Base-by-base conservation (phyloP, 2,888 invertebrate genomes). In the Colletes collaris region DNA sequence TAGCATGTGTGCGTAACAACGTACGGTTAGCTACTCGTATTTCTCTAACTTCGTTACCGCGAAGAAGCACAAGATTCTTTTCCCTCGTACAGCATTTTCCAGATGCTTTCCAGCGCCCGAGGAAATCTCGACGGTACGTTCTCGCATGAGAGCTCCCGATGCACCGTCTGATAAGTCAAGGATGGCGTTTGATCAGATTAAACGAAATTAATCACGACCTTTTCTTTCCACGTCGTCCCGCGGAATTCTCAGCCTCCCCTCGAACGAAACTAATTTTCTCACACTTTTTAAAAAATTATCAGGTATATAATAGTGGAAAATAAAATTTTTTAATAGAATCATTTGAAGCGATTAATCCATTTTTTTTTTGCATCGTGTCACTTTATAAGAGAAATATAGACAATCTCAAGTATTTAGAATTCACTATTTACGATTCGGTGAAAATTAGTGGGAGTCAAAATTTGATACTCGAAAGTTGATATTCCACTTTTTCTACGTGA, bases 41-140 rank as follows among this genome's bases (percentile, higher is more conserved):
- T 70, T 78, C 69, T 78, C 55, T 69, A 78, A 76, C 78, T 78
- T 76, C 65, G 69, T 78, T 69, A 78, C 78, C 76, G 27, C 76
- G 67, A 67, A 77, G 75, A 67, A 76, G 62, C 66, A 35, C 37
- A 16, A 44, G 53, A 55, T 67, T 65, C 55, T 69, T 69, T 55
- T n/a, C 11, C 56, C 59, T 65, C 60, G 64, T 69, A 65, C 76
- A 60, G 69, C 76, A 76, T 78, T 78, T 78, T 44, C 76, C 60
- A 59, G 68, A 40, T n/a, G 53, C 68, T 75, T 68, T 68, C 35
- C 55, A 27, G 49, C 56, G 66, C 46, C 5, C 5, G 16, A 53
- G 59, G 60, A 78, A 78, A 78, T 78, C 78, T 69, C 76, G n/a
- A 60, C 7, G 35, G 35, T 55, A 68, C 44, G 76, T 69, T 76